Base-by-base conservation (phyloP, 2,888 invertebrate genomes). In the Andrena bicolor region DNA sequence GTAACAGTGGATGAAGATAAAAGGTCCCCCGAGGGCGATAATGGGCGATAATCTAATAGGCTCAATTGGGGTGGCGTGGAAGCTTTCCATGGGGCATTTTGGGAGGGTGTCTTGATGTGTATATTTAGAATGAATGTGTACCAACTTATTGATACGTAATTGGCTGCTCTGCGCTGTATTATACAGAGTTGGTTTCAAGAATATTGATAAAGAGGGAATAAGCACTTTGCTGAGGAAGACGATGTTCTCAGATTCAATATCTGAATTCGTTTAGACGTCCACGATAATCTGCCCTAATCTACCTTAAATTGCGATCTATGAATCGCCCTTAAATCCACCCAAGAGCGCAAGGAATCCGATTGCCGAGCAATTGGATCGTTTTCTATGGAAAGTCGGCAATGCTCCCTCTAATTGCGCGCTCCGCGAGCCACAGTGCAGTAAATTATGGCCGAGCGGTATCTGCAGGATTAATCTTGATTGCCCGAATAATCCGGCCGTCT, bases 381-480 rank as follows among this genome's bases (percentile, higher is more conserved):
- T 69, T 69, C n/a, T 35, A 69, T 56, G 35, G 41, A 56, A 69
- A 69, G 28, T 7, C 35, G 20, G 56, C 56, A 56, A 28, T 41
- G 5, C 30, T 32, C 30, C 16, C 41, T n/a, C 10, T 58, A 69
- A 69, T 69, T 58, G 56, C 26, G 16, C 56, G 5, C 8, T 28
- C 35, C 16, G 35, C 23, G 32, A 32, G 16, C 28, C 35, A 69
- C 60, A 32, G 53, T 63, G 10, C 68, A 49, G 64, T 56, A 56
- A 72, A 81, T 80, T 81, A 61, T 73, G 56, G 63, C 23, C 23
- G 70, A 35, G 35, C 30, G 49, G 28, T 68, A 68, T 65, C 61
- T 51, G 10, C 3, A 35, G 28, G 72, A 81, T 80, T 80, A 63
- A 72, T 72, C 80, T 80, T 73, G 82, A 73, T 80, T 68, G 66